These are phyloP conservation scores for Drosophila falleni DNA, from an alignment of 2,888 invertebrate species.

Conservation along the genomic window DNA sequence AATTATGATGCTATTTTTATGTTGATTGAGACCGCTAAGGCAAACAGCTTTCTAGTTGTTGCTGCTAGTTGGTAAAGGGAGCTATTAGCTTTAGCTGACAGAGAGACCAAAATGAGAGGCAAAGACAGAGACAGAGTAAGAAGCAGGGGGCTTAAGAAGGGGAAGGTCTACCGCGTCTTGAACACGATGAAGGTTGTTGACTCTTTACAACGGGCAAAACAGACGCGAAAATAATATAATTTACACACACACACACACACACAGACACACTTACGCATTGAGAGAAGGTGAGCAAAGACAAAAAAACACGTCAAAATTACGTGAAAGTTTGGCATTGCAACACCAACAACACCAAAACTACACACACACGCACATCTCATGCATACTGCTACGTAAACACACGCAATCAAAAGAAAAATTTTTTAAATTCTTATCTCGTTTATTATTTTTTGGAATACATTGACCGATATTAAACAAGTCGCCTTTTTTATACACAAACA, in stretches of 20 bases:
- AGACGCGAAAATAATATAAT: conserved; percentile 76
- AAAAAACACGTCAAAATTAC: conserved; percentile 69
- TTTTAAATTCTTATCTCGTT: conserved; percentile 82
- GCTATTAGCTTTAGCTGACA: conserved; percentile 22
- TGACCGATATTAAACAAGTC: conserved; percentile 82
- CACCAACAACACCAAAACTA: conserved; percentile 36
- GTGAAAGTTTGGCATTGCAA: conserved; percentile 81
- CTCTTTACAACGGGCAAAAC: conserved; percentile 74
- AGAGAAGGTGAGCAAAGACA: conserved; percentile 46
- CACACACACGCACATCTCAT: conserved; percentile 25
- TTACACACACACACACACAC: conserved; percentile 51
- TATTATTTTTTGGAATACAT: conserved; percentile 69
- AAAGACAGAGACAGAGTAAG: not conserved
- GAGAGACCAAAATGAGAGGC: not conserved
- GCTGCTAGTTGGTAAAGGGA: conserved; percentile 41
- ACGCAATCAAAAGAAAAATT: conserved; percentile 74
- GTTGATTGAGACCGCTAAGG: conserved; percentile 70
- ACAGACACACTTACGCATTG: conserved; percentile 42
- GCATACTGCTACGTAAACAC: conserved; percentile 20
- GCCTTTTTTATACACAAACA: conserved; percentile 50
- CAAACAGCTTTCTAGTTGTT: conserved; percentile 61
- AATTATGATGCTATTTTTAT: conserved; percentile 64
- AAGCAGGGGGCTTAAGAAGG: not conserved
- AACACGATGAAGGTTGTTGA: conserved; percentile 75
- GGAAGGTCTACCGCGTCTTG: conserved; percentile 67